Percentiles rank a stretch among this genome's conserved stretches.
phyloP scores from a whole-genome alignment of 2,113 vertebrate genomes.

The Misgurnus anguillicaudatus region DNA sequence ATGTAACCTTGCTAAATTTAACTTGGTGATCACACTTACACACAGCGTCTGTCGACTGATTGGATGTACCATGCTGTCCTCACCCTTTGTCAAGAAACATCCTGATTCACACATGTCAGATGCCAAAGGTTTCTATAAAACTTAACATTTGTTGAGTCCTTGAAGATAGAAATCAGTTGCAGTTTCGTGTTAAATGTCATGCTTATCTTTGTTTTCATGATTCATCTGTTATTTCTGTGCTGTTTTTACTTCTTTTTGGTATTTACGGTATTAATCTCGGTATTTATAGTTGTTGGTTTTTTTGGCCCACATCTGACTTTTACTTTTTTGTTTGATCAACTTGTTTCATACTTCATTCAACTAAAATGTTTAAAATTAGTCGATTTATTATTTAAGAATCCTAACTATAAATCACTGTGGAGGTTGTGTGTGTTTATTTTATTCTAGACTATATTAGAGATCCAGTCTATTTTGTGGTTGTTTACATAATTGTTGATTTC shows the following conservation, averaged over 20 bases:
- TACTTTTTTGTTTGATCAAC: too few species aligned
- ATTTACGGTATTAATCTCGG: background rate
- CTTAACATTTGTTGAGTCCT: background rate
- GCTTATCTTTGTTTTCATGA: background rate
- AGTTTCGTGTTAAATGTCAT: background rate
- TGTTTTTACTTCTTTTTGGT: background rate
- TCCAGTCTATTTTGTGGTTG: background rate
- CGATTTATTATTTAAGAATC: too few species aligned
- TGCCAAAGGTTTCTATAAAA: constrained; percentile 6
- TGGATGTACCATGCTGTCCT: constrained; percentile 29
- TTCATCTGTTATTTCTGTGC: background rate
- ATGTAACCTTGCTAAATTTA: constrained; percentile 71
- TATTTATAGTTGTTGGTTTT: too few species aligned
- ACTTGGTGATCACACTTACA: constrained; percentile 41
- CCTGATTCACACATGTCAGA: constrained; percentile 14
- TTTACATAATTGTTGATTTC: background rate
- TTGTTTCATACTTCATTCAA: too few species aligned
- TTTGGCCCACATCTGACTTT: too few species aligned
- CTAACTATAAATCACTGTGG: too few species aligned
- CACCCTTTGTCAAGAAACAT: constrained; percentile 10
- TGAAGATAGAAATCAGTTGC: background rate
- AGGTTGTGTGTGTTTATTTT: background rate
- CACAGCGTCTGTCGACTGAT: constrained; percentile 55
- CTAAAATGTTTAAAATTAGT: too few species aligned
- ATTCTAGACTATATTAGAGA: too few species aligned